Evolutionary conservation across 1,140 invertebrate species (phyloP).

Genomic region (Mizuhopecten yessoensis): DNA sequence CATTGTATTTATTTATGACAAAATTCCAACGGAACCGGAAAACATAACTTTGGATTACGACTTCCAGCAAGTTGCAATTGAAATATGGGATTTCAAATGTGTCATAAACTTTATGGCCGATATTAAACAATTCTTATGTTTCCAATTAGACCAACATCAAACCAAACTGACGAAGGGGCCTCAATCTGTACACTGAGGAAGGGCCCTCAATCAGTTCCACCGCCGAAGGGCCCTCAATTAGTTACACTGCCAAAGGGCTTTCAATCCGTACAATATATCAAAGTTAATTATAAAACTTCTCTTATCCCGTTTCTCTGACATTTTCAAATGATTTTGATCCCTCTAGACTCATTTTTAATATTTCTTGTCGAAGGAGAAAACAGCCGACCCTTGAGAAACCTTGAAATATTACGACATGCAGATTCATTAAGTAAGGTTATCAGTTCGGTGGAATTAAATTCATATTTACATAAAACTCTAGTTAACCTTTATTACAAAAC

Average conservation of each 20-base stretch:
- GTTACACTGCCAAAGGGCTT: too few relatives aligned
- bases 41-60: neutral
- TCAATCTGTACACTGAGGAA: too few relatives aligned
- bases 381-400: neutral
- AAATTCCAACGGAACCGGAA: neutral
- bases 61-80: neutral
- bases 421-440: neutral
- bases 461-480: constrained; percentile 5
- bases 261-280: neutral
- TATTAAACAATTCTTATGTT: neutral
- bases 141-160: neutral
- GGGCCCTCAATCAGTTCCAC: too few relatives aligned
- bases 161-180: too few relatives aligned
- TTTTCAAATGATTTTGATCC: neutral
- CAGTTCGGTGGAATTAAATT: neutral
- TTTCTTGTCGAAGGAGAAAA: neutral
- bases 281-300: neutral
- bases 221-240: too few relatives aligned
- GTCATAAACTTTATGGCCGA: neutral
- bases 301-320: neutral
- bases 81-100: neutral
- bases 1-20: too few relatives aligned
- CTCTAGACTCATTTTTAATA: neutral
- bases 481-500: neutral
- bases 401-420: neutral